These are phyloP conservation scores for Dryococelus australis DNA, from an alignment of 2,888 invertebrate genomes.

Conservation along the genomic window DNA sequence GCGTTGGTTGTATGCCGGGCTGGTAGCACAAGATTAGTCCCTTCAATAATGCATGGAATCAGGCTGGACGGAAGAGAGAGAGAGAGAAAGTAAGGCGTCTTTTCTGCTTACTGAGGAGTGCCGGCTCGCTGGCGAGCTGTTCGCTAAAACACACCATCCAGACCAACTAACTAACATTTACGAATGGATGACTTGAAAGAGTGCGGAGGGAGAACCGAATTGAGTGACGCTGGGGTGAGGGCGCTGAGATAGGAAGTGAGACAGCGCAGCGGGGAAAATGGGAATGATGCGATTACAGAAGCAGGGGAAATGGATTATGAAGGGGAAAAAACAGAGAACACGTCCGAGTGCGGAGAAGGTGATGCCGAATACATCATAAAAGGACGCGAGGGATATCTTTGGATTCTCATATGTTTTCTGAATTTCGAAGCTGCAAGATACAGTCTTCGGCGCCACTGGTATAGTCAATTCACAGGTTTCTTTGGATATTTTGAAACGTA, in stretches of 20 bases:
- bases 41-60: slow-evolving; percentile 41
- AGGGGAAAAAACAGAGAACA: slow-evolving; percentile 2
- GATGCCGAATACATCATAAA: slow-evolving; percentile 5
- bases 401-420: neutral
- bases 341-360: slow-evolving; percentile 16
- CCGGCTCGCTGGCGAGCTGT: neutral
- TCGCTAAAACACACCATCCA: slow-evolving; percentile 29
- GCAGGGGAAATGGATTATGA: slow-evolving; percentile 24
- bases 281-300: slow-evolving; percentile 28
- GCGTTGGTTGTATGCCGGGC: slow-evolving; percentile 32
- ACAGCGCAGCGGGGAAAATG: neutral
- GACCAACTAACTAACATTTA: slow-evolving; percentile 29
- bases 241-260: neutral
- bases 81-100: slow-evolving; percentile 28
- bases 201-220: slow-evolving; percentile 4
- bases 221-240: slow-evolving; percentile 12
- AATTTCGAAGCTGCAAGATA: neutral
- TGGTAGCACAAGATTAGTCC: slow-evolving; percentile 37
- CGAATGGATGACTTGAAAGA: slow-evolving; percentile 27
- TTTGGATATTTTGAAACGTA: no score
- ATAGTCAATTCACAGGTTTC: no score
- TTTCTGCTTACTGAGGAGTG: slow-evolving; percentile 29
- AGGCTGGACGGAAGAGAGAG: slow-evolving; percentile 20
- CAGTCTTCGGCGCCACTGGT: no score
- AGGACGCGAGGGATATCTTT: neutral